Percentiles rank a stretch among this genome's conserved stretches.
Evolutionary conservation across 2,888 invertebrate species (phyloP).

Genomic region (Eupithecia insigniata): DNA sequence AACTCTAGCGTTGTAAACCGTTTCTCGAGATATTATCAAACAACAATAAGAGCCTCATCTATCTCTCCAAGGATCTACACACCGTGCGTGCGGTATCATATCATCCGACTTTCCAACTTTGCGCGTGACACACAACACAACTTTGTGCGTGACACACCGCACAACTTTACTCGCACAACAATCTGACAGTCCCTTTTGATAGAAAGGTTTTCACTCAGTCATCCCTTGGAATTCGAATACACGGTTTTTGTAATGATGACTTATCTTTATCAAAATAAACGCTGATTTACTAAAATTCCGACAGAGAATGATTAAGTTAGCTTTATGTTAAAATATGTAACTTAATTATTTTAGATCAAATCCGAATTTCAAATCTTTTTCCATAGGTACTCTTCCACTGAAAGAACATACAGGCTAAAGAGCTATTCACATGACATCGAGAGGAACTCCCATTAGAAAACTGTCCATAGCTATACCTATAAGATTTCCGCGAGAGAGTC

Average conservation of each 20-base stretch:
- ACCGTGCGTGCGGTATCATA: constrained; percentile 16
- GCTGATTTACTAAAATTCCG: neutral
- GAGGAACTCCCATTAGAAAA: neutral
- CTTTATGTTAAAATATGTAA: neutral
- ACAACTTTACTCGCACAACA: constrained; percentile 33
- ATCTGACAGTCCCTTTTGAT: constrained; percentile 36
- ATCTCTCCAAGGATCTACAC: constrained; percentile 6
- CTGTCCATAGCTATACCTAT: too few species aligned
- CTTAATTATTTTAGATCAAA: neutral
- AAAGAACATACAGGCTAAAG: too few species aligned
- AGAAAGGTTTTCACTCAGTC: constrained; percentile 45
- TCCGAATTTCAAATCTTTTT: neutral
- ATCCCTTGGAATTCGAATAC: constrained; percentile 26
- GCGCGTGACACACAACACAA: constrained; percentile 21
- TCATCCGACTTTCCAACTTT: constrained; percentile 20
- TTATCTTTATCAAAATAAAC: neutral
- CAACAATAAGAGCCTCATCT: constrained; percentile 4
- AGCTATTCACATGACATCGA: too few species aligned
- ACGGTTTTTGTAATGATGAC: constrained; percentile 4
- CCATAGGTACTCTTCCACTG: neutral
- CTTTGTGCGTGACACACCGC: constrained; percentile 22
- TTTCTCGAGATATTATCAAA: neutral
- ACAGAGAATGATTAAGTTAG: neutral
- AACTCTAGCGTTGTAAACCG: neutral
- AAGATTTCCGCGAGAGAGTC: too few species aligned